Conservation (phyloP, 2,113 vertebrate genomes). For the Prunella himalayana region DNA sequence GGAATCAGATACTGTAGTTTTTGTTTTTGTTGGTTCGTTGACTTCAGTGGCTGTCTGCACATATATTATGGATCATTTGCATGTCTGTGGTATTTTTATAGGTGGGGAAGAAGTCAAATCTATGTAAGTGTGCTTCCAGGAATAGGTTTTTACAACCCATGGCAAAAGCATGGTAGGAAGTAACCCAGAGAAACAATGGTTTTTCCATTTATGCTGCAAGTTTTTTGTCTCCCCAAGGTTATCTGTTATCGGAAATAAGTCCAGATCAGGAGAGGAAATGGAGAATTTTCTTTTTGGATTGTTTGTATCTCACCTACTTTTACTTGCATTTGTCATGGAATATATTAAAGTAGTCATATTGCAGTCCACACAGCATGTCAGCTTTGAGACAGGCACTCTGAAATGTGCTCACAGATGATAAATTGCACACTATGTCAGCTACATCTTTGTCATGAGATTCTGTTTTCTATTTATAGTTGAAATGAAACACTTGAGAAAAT, state of each 20-base stretch:
- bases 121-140: constrained; percentile 31
- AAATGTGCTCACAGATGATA: constrained; percentile 57
- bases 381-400: constrained; percentile 50
- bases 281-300: constrained; percentile 26
- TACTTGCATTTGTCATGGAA: constrained; percentile 42
- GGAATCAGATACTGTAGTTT: not conserved
- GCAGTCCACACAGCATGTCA: constrained; percentile 35
- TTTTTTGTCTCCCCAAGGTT: not conserved
- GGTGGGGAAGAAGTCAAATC: constrained; percentile 19
- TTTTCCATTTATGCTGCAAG: not conserved
- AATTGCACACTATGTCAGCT: constrained; percentile 59
- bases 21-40: not conserved
- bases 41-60: not conserved
- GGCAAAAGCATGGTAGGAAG: constrained; percentile 22
- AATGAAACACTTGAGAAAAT: constrained; percentile 65
- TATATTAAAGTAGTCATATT: constrained; percentile 16
- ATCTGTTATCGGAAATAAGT: constrained; percentile 17
- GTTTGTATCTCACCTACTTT: constrained; percentile 20
- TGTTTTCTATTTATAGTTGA: constrained; percentile 67
- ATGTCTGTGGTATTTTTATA: constrained; percentile 38
- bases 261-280: not conserved
- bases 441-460: constrained; percentile 55
- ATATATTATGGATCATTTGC: constrained; percentile 32
- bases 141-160: constrained; percentile 36
- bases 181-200: not conserved